phyloP scores from a whole-genome alignment of 2,797 vertebrate species.

The Silurus lanzhouensis region DNA sequence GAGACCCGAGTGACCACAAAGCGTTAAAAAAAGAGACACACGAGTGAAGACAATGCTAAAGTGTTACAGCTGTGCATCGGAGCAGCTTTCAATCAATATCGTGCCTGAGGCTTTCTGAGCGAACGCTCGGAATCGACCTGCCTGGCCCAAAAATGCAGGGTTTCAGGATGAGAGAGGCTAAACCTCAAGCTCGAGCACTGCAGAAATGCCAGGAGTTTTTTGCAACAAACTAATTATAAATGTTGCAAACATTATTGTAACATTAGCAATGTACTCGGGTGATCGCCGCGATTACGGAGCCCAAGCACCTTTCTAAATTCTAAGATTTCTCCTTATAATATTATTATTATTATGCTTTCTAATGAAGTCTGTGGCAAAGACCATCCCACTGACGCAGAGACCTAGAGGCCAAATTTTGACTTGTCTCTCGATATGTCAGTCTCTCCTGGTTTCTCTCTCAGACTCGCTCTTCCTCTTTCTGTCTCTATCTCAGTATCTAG shows the following conservation, averaged over 20 bases:
- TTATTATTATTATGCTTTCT: background rate
- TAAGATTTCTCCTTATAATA: background rate
- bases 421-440: background rate
- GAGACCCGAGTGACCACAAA: background rate
- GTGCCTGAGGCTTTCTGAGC: background rate
- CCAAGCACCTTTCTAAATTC: background rate
- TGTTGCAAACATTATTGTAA: background rate
- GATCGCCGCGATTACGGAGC: background rate
- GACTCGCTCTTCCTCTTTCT: no score
- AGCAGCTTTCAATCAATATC: background rate
- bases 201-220: background rate
- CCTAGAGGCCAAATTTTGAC: background rate
- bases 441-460: no score
- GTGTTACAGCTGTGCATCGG: background rate
- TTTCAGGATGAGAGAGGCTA: background rate
- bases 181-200: background rate
- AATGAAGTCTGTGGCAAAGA: background rate
- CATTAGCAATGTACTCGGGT: background rate
- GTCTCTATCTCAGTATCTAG: no score
- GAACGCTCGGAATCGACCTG: background rate
- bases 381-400: background rate
- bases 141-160: background rate
- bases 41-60: background rate
- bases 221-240: background rate
- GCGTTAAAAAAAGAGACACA: background rate